Base-by-base conservation (phyloP, 2,113 vertebrate species). In the Speoplatyrhinus poulsoni region DNA sequence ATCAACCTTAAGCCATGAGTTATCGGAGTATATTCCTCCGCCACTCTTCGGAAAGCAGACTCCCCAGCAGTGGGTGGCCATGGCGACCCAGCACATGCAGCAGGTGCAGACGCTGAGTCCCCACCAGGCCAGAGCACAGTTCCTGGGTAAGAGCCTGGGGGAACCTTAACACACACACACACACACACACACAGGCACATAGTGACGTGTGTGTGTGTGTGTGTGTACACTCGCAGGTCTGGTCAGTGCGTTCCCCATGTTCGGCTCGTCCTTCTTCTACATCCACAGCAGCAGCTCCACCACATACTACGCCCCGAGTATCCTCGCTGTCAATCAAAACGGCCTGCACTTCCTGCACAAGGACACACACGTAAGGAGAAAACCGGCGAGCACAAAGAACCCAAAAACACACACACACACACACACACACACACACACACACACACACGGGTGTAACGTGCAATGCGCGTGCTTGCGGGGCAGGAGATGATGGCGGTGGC, bases 121-220 rank as follows among this genome's bases (percentile, higher is more conserved):
- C 4, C 96, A 98, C 84, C 96, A 96, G 79, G 95, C 95, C 70
- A 86, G 95, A 7, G 94, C 96, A 0, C 96, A 98, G 88, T 96
- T 98, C 86, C 83, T 98, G 77, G 96, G 96, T 98, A 88, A 92
- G 90, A 71, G 11, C 15, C n/a, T 3, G 12, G n/a, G 10, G 32
- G 58, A 9, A 52, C 17, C 41, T 46, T 8, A 15, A 16, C 19
- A 3, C 56, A 17, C 26, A 26, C 26, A 26, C 26, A 26, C 26
- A 26, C 19, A 26, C 19, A 26, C 2, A 26, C 19, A 26, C 26
- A 26, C 26, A 26, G 26, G 26, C 26, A 26, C 26, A 26, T 26
- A 26, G 26, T 26, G 26, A 26, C 26, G 0, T 26, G 26, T 26
- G 26, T 48, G 15, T 36, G 19, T 68, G 64, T 67, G 13, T 65